Evolutionary conservation across 2,113 vertebrate species (phyloP), one percentile per base, ranked within the genome.

Genomic region (Corydoras sp.): DNA sequence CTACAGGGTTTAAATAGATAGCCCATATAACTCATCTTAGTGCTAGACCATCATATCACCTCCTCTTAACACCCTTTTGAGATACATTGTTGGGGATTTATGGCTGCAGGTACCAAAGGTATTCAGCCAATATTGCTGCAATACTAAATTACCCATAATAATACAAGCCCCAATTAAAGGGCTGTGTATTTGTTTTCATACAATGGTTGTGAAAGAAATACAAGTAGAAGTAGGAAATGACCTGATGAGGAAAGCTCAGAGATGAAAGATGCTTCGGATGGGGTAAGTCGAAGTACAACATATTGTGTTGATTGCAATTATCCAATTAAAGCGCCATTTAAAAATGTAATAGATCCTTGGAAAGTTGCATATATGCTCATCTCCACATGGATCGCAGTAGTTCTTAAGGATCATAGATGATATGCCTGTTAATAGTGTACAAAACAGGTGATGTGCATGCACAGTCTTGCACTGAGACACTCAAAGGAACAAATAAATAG

Each of bases 371-470:
- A 43, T 43, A 43, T 8, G 4, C 7, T 43, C 2, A 43, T 43
- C 35, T 43, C 35, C 35, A 48, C 62, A 58, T 48, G 14, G 35
- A 24, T 60, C n/a, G n/a, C 7, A 49, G 10, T 50, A 50, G 70
- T 60, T 48, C 56, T 13, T 18, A 8, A 53, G 49, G 18, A 30
- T 58, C 24, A 30, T 50, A 55, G 9, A 30, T 43, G n/a, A 31
- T 7, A 10, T 55, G 58, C 32, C 62, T 59, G 55, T 65, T 58
- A 35, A 64, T 30, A 18, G 58, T 51, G 58, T 43, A 43, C 4
- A 8, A 43, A 43, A 43, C 35, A 70, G 54, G 62, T 72, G 48
- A 60, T 60, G 24, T 73, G 62, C 55, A 66, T 63, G 54, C 35
- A 43, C 35, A 43, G 35, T 43, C 18, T 24, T 24, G 35, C 54